Conservation (phyloP, 2,797 vertebrate genomes). For the Aldrovandia affinis region DNA sequence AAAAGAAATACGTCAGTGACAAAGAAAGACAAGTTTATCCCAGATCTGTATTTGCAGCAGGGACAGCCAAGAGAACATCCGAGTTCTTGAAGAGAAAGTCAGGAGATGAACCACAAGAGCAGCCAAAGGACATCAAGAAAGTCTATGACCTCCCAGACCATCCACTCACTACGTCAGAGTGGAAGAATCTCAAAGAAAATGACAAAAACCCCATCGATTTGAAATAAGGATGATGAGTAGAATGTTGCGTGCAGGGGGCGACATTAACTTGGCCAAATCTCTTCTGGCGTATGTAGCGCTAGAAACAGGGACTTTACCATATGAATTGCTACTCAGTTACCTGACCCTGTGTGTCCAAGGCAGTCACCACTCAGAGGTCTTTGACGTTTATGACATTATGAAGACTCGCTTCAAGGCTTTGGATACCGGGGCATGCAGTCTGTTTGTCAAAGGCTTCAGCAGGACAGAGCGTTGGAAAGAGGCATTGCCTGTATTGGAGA, state of each 20-base stretch:
- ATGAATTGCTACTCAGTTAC: constrained; percentile 82
- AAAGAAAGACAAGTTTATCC: constrained; percentile 37
- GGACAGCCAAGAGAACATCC: constrained; percentile 74
- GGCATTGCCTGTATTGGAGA: constrained; percentile 75
- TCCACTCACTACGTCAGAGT: constrained; percentile 77
- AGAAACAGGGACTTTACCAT: constrained; percentile 79
- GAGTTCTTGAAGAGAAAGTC: constrained; percentile 57
- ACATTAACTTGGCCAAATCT: constrained; percentile 87
- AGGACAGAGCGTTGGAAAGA: constrained; percentile 82
- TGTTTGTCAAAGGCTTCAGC: constrained; percentile 84
- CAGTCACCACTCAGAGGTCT: constrained; percentile 75
- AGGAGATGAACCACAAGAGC: background rate
- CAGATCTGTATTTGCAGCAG: constrained; percentile 79
- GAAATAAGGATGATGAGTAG: constrained; percentile 72
- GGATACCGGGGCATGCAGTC: constrained; percentile 79
- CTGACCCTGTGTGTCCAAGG: constrained; percentile 81
- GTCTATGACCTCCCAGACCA: constrained; percentile 62
- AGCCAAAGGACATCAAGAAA: background rate
- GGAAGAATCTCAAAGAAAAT: constrained; percentile 76
- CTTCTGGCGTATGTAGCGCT: constrained; percentile 80
- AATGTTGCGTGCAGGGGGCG: constrained; percentile 60
- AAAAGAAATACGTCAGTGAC: constrained; percentile 24
- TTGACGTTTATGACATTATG: constrained; percentile 87
- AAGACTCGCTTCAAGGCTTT: constrained; percentile 77
- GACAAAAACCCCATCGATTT: constrained; percentile 63